phyloP scores from a whole-genome alignment of 2,888 invertebrate genomes.

The Sinotaia quadrata region DNA sequence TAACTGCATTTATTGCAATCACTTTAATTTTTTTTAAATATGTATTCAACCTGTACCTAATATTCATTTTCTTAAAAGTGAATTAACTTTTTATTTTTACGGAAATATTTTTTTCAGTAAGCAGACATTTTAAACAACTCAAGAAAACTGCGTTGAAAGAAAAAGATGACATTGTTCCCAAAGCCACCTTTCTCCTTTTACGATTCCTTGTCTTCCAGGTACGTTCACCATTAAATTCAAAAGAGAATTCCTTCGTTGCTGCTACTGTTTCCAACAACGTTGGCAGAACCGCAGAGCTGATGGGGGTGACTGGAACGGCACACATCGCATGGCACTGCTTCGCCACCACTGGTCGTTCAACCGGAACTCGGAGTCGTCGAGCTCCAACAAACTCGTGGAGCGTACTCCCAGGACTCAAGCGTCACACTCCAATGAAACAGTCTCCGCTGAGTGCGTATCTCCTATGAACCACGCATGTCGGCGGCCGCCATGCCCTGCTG shows the following conservation, averaged over 20 bases:
- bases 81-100: too few relatives aligned
- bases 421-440: background rate
- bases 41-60: too few relatives aligned
- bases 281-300: constrained; percentile 23
- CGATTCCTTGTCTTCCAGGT: constrained; percentile 50
- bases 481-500: background rate
- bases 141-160: too few relatives aligned
- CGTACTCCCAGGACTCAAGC: background rate
- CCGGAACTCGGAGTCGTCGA: constrained; percentile 27
- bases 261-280: constrained; percentile 47
- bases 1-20: too few relatives aligned
- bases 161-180: too few relatives aligned
- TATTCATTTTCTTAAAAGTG: too few relatives aligned
- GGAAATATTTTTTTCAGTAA: too few relatives aligned
- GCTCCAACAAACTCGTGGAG: constrained; percentile 21
- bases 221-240: constrained; percentile 66
- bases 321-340: constrained; percentile 29
- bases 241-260: constrained; percentile 61
- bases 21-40: too few relatives aligned
- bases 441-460: background rate
- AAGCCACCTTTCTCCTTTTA: background rate
- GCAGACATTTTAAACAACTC: too few relatives aligned
- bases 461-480: constrained; percentile 7
- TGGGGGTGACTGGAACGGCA: constrained; percentile 16
- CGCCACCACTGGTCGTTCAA: constrained; percentile 19